Conservation (phyloP, 2,113 vertebrate species). For the Gymnobelideus leadbeateri region DNA sequence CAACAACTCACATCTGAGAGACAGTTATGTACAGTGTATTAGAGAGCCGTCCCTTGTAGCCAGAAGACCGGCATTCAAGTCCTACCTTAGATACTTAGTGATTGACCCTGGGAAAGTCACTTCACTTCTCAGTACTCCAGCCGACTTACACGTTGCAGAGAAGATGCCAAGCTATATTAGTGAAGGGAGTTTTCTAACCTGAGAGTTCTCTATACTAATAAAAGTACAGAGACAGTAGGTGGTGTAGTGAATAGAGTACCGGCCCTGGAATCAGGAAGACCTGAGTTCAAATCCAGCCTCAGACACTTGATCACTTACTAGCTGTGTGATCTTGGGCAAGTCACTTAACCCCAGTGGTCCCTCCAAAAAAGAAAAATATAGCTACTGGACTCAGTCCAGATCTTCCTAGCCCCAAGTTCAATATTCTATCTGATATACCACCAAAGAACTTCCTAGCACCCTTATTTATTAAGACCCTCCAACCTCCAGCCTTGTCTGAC, state of each 20-base stretch:
- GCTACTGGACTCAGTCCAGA: background rate
- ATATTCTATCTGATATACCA: background rate
- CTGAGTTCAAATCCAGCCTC: too few species aligned
- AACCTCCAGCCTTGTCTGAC: background rate
- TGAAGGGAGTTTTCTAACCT: background rate
- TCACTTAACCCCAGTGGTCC: too few species aligned
- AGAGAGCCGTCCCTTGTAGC: background rate
- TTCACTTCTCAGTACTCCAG: background rate
- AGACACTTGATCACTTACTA: too few species aligned
- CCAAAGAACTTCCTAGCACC: background rate
- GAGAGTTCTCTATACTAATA: background rate
- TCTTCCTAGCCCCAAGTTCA: background rate
- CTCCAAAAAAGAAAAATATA: background rate
- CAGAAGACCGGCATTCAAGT: background rate
- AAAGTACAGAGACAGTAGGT: background rate
- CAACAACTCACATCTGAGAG: background rate
- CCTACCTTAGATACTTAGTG: background rate
- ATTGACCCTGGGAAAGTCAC: background rate
- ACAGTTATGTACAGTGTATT: background rate
- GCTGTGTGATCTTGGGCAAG: too few species aligned
- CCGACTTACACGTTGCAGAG: background rate
- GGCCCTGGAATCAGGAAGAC: too few species aligned
- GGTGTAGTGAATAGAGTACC: too few species aligned
- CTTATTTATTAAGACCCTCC: background rate
- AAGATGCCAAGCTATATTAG: background rate